A percentile compares a stretch with the other conserved stretches of the same genome.
Conservation (phyloP, 2,113 vertebrate genomes). For the Rhabdomys dilectus region DNA sequence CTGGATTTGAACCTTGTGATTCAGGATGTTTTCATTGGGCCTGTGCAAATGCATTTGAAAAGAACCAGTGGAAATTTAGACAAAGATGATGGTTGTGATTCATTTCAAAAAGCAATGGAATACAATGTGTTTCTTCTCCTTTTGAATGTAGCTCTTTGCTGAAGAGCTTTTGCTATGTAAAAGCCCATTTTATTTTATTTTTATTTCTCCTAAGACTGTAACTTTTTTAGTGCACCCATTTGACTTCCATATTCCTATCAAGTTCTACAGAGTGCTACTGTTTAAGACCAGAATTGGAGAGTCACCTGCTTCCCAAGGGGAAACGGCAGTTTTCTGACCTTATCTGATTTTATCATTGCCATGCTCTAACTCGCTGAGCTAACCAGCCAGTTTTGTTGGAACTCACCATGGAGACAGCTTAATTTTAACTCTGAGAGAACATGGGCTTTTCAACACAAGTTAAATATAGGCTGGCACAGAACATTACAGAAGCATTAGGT, state of each 20-base stretch:
- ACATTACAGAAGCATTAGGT: conserved; percentile 82
- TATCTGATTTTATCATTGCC: conserved; percentile 79
- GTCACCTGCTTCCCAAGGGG: conserved; percentile 35
- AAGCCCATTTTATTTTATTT: background rate
- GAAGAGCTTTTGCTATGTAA: conserved; percentile 6
- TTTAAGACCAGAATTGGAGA: conserved; percentile 3
- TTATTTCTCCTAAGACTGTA: conserved; percentile 11
- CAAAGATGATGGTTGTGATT: background rate
- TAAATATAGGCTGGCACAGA: conserved; percentile 84
- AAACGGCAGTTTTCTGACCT: conserved; percentile 74
- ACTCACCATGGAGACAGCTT: conserved; percentile 84
- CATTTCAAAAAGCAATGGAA: conserved; percentile 27
- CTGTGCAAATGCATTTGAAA: conserved; percentile 9
- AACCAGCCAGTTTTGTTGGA: conserved; percentile 81
- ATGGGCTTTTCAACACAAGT: conserved; percentile 83
- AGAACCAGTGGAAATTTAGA: background rate
- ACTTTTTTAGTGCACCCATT: conserved; percentile 1
- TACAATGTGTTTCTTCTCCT: conserved; percentile 28
- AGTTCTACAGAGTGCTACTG: background rate
- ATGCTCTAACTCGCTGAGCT: conserved; percentile 72
- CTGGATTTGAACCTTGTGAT: conserved; percentile 9
- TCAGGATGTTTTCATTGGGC: background rate
- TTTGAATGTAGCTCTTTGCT: background rate
- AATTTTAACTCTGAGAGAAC: conserved; percentile 83
- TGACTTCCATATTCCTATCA: background rate